Conservation (phyloP, 2,113 vertebrate species). For the Meleagris gallopavo region DNA sequence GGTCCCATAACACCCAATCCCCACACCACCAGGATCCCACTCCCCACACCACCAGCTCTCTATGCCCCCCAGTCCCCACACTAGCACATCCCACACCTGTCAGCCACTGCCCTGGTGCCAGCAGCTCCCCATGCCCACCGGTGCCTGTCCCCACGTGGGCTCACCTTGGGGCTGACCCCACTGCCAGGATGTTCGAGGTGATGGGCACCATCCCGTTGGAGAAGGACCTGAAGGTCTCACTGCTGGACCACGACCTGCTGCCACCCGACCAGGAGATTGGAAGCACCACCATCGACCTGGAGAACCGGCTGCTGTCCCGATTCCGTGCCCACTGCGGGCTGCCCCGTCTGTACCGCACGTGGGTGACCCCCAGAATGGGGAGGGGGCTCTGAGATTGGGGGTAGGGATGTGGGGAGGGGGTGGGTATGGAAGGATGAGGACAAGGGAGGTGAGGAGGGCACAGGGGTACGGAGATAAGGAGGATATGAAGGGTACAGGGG, state of each 20-base stretch:
- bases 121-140: accelerated
- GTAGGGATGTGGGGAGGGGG: neutral
- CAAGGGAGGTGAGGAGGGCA: neutral
- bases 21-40: neutral
- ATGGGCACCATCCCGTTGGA: constrained; percentile 74
- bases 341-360: constrained; percentile 70
- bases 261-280: constrained; percentile 76
- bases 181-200: constrained; percentile 75
- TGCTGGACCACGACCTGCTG: constrained; percentile 76
- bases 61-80: accelerated
- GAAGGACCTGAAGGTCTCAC: constrained; percentile 77
- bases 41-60: neutral
- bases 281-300: constrained; percentile 78
- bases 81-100: neutral
- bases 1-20: neutral
- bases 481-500: neutral
- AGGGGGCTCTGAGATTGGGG: no score
- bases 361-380: neutral
- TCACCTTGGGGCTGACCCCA: accelerated
- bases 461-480: neutral
- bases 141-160: accelerated
- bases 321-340: constrained; percentile 79
- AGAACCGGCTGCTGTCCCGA: constrained; percentile 77
- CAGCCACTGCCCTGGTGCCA: neutral
- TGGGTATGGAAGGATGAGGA: neutral